These are phyloP conservation scores for Hirundo rustica DNA, from an alignment of 2,797 vertebrate genomes.

Conservation along the genomic window DNA sequence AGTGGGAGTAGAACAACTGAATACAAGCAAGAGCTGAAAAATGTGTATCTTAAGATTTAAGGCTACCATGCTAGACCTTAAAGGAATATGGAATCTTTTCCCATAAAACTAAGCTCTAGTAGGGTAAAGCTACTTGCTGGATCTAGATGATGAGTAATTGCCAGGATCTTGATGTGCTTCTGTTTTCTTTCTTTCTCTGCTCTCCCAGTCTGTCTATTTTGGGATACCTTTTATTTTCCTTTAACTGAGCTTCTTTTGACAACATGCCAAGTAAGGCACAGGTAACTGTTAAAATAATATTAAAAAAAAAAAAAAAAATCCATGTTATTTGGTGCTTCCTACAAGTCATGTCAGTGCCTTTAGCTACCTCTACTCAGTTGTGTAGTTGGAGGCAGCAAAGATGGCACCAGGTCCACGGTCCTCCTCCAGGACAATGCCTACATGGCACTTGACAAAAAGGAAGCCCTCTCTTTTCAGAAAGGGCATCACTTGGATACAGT, in stretches of 20 bases:
- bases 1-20: background rate
- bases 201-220: background rate
- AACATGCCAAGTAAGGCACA: background rate
- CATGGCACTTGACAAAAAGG: accelerated
- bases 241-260: background rate
- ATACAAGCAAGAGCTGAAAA: background rate
- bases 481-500: background rate
- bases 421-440: background rate
- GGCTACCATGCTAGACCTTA: background rate
- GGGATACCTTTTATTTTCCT: background rate
- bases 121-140: background rate
- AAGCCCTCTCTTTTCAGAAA: background rate
- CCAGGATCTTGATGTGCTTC: background rate
- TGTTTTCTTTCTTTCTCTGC: background rate
- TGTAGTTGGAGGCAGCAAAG: background rate
- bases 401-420: background rate
- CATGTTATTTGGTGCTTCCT: background rate
- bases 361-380: background rate
- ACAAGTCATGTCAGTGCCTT: background rate
- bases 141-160: background rate
- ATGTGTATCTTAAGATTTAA: background rate
- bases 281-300: background rate
- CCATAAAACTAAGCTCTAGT: background rate
- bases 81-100: background rate
- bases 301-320: too few relatives aligned